These are phyloP conservation scores for Parotia lawesii DNA, from an alignment of 2,113 vertebrate species.

Conservation along the genomic window DNA sequence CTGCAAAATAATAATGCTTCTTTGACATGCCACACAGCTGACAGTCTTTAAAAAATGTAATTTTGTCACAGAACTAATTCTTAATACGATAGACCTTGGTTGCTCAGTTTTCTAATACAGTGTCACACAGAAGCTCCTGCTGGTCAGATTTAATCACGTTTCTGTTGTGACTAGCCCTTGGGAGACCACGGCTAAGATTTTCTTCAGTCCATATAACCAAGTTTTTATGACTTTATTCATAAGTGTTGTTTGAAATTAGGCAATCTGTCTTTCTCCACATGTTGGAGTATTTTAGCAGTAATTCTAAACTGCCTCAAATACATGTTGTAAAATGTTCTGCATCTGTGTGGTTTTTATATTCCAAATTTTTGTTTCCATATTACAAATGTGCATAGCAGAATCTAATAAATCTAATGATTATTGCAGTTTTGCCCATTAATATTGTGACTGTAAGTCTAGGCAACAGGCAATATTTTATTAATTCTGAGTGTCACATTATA, in stretches of 20 bases:
- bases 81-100: neutral
- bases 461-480: neutral
- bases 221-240: neutral
- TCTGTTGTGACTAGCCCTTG: neutral
- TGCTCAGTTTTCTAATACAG: neutral
- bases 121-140: neutral
- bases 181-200: neutral
- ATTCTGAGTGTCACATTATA: neutral
- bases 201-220: neutral
- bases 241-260: neutral
- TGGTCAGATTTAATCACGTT: neutral
- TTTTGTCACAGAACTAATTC: neutral
- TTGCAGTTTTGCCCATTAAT: neutral
- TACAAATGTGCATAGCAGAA: neutral
- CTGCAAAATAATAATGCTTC: neutral
- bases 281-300: conserved; percentile 16
- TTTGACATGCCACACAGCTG: neutral
- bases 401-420: conserved; percentile 9
- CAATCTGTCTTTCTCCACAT: neutral
- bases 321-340: conserved; percentile 1
- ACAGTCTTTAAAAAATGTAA: neutral
- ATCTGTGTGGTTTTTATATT: neutral
- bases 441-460: neutral
- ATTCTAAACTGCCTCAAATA: conserved; percentile 21
- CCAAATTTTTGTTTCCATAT: conserved; percentile 3